Evolutionary conservation across 1,140 invertebrate species (phyloP).

Genomic region (Gryllus bimaculatus): DNA sequence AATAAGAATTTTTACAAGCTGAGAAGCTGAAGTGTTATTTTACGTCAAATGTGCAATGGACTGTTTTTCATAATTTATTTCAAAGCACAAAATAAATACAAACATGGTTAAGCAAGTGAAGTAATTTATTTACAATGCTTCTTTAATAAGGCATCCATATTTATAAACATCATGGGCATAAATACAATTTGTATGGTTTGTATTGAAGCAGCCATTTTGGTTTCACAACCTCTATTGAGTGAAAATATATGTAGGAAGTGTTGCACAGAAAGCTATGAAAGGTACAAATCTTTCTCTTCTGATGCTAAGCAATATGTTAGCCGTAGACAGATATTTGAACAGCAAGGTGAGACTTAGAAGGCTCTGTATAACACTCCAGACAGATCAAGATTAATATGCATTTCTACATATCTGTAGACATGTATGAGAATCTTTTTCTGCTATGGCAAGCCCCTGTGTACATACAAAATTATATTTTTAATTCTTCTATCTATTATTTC

Average conservation of each 20-base stretch:
- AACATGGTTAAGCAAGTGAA: neutral
- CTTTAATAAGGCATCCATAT: constrained; percentile 3
- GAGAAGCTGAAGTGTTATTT: constrained; percentile 8
- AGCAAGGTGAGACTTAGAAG: neutral
- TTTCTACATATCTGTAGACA: neutral
- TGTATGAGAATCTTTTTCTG: neutral
- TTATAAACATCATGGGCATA: neutral
- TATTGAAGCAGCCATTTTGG: neutral
- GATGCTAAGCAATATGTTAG: neutral
- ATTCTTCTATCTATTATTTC: neutral
- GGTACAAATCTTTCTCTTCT: constrained; percentile 8
- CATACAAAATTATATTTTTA: constrained; percentile 11
- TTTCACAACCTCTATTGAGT: neutral
- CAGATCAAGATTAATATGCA: neutral
- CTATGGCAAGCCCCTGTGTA: neutral
- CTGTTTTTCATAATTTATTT: constrained; percentile 10
- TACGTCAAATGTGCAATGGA: constrained; percentile 15
- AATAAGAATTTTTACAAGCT: neutral
- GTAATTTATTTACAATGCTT: constrained; percentile 15
- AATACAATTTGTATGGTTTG: neutral
- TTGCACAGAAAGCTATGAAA: neutral
- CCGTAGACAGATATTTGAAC: too few relatives aligned
- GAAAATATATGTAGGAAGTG: neutral
- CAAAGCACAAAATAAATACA: constrained; percentile 3
- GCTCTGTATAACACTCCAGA: neutral